Conservation (phyloP, 2,888 invertebrate species). For the Polydrusus tereticollis region DNA sequence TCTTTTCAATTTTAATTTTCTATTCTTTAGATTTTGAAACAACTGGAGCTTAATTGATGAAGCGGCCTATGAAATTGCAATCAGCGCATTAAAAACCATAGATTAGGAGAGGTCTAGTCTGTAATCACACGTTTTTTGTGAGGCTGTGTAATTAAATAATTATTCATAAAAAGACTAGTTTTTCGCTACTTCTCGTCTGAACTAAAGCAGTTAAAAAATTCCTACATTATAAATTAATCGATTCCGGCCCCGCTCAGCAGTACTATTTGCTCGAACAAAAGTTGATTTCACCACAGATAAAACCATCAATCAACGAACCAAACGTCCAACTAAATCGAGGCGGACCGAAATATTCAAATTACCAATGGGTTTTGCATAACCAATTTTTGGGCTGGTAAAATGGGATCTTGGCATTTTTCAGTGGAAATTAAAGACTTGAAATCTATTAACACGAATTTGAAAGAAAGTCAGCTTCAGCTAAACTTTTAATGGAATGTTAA, state of each 20-base stretch:
- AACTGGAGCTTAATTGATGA: too few species aligned
- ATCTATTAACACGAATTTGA: background rate
- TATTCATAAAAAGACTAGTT: too few species aligned
- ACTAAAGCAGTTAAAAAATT: slow-evolving; percentile 5
- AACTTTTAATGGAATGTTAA: too few species aligned
- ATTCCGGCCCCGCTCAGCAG: background rate
- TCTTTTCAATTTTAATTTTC: too few species aligned
- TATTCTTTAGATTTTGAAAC: too few species aligned
- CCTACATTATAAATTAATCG: slow-evolving; percentile 5
- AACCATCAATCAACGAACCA: slow-evolving; percentile 14
- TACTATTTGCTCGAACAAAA: slow-evolving; percentile 9
- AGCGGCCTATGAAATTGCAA: too few species aligned
- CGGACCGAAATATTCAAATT: slow-evolving; percentile 12
- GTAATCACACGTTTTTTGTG: too few species aligned
- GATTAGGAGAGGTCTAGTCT: too few species aligned
- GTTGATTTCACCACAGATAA: slow-evolving; percentile 13
- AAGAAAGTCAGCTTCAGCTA: too few species aligned
- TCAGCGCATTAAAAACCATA: too few species aligned
- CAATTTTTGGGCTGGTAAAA: background rate
- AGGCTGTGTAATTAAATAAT: too few species aligned
- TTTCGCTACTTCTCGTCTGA: too few species aligned
- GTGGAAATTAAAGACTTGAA: background rate
- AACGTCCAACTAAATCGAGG: slow-evolving; percentile 8
- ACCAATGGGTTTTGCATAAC: slow-evolving; percentile 4
- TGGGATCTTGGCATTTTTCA: background rate